Conservation (phyloP, 1,140 invertebrate genomes). For the Megathymus violae region DNA sequence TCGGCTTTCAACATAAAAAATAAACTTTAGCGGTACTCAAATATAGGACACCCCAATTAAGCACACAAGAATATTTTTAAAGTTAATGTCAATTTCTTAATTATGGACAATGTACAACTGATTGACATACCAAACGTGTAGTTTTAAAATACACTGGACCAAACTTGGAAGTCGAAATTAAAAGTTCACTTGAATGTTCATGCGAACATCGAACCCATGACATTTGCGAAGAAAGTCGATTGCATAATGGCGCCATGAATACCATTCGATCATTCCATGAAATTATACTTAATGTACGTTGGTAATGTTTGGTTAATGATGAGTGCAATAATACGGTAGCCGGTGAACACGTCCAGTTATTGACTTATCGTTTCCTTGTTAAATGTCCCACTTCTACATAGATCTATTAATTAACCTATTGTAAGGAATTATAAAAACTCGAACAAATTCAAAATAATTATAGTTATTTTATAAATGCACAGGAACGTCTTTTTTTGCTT, state of each 20-base stretch:
- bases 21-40: no score
- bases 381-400: no score
- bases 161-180: slow-evolving; percentile 22
- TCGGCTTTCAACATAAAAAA: no score
- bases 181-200: slow-evolving; percentile 26
- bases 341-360: neutral
- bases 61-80: neutral
- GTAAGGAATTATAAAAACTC: no score
- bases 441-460: no score
- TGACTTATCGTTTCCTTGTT: neutral
- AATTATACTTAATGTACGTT: slow-evolving; percentile 11
- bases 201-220: slow-evolving; percentile 29
- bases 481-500: no score
- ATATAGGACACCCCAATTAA: no score
- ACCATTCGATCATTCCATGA: slow-evolving; percentile 16
- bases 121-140: slow-evolving; percentile 18
- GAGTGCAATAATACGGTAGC: neutral
- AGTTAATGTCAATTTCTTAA: neutral
- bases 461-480: no score
- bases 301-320: slow-evolving; percentile 26
- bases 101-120: slow-evolving; percentile 25
- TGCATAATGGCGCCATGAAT: slow-evolving; percentile 20
- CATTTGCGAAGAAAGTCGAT: slow-evolving; percentile 47
- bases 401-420: no score
- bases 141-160: slow-evolving; percentile 12